Evolutionary conservation across 2,797 vertebrate genomes (phyloP).

Genomic region (Sebastes dallii): DNA sequence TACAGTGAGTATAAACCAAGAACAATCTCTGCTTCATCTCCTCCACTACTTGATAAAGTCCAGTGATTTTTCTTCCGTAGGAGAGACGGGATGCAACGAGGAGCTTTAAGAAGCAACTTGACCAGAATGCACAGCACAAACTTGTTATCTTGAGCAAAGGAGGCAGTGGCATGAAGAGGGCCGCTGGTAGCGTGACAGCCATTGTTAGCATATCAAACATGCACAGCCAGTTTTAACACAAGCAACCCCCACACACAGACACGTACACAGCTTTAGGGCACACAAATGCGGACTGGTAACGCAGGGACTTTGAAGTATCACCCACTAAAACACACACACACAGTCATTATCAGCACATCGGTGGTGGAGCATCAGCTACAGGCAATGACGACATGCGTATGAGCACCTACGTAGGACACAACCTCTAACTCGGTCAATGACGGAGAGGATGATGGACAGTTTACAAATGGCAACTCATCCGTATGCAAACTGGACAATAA

Average conservation of each 20-base stretch:
- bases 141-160: background rate
- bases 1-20: background rate
- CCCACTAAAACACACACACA: background rate
- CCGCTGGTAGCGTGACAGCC: slow-evolving; percentile 20
- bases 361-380: background rate
- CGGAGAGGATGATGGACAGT: background rate
- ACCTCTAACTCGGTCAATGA: background rate
- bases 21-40: background rate
- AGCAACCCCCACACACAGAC: background rate
- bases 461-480: background rate
- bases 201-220: slow-evolving; percentile 57
- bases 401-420: background rate
- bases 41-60: background rate
- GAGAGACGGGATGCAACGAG: background rate
- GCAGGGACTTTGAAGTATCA: slow-evolving; percentile 32
- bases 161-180: slow-evolving; percentile 29
- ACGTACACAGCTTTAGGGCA: background rate
- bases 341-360: background rate
- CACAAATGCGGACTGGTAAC: no score
- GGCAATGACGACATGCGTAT: background rate
- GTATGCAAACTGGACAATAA: background rate
- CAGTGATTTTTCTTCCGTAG: background rate
- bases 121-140: background rate
- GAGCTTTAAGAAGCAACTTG: slow-evolving; percentile 4
- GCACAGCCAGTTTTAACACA: slow-evolving; percentile 11